These are phyloP conservation scores for Bos taurus DNA, from an alignment of 2,113 vertebrate species.

Conservation along the genomic window DNA sequence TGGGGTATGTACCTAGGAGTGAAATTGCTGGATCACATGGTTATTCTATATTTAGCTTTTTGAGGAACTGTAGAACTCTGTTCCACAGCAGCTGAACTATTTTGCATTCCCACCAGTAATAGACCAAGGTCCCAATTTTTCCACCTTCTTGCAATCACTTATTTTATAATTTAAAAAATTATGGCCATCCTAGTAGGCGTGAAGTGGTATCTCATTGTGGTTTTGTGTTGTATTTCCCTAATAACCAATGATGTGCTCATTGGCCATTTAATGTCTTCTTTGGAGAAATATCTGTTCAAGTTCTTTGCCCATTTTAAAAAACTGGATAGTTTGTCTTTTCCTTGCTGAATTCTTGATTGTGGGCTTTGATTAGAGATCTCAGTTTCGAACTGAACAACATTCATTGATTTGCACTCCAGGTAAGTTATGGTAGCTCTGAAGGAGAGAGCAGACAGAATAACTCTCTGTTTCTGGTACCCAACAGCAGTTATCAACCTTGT, in stretches of 20 bases:
- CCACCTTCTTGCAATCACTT: neutral
- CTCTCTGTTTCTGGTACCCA: neutral
- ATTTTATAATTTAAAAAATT: neutral
- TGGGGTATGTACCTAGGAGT: neutral
- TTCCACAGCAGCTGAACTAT: neutral
- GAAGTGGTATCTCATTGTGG: neutral
- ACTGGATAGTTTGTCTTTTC: neutral
- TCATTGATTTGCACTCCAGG: neutral
- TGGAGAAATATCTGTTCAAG: neutral
- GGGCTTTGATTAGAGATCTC: slow-evolving; percentile 22
- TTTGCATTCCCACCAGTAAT: neutral
- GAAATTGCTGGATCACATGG: neutral
- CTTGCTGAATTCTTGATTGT: neutral
- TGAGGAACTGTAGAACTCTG: neutral
- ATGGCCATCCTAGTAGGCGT: neutral
- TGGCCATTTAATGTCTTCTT: neutral
- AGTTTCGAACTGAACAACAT: neutral
- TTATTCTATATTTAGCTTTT: neutral
- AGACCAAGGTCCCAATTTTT: neutral
- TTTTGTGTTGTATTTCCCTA: slow-evolving; percentile 6
- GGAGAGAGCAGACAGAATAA: neutral
- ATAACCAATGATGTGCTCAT: neutral
- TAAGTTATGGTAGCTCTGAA: neutral
- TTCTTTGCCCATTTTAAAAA: neutral
- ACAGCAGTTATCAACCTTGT: neutral